Base-by-base conservation (phyloP, 2,797 vertebrate species). In the Tangara arthus region DNA sequence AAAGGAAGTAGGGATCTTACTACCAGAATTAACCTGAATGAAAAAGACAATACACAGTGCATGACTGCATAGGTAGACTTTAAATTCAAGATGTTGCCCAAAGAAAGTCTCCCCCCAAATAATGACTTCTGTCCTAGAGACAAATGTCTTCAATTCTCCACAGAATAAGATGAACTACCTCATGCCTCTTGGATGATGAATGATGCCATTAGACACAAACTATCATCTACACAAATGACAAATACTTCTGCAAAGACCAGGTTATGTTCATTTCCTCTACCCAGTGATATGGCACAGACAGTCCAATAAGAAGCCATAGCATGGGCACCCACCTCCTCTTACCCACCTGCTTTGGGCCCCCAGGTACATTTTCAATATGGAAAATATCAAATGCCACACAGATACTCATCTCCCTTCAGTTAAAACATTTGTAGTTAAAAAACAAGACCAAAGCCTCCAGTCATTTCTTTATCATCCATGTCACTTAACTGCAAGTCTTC, bases 151-250 rank as follows among this genome's bases (percentile, higher is more conserved):
- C 55, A 61, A 0, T 77, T 90, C 73, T 90, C 71, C 87, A 86
- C 47, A 82, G 72, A 91, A 44, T 80, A 87, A 87, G 30, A 56
- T 90, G 15, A 90, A 93, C 94, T 96, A 95, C 94, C 93, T 97
- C 95, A 95, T 35, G 57, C 87, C 42, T 94, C 57, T 82, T 75
- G 61, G 92, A 71, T 19, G 24, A 79, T 53, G 78, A 73, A 64
- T 15, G 7, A 87, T 77, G 57, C 78, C 60, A 71, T 46, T 49
- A 73, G 66, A 84, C 41, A 82, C 35, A 75, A 87, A 64, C 17
- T 69, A 69, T 28, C 49, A 55, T 34, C 71, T 27, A 34, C 23
- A 76, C 17, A 75, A 83, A 68, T 52, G 34, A 72, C 32, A 78
- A 92, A 85, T 17, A 70, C 12, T 20, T 63, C 57, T 69, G 15